Conservation (phyloP, 2,797 vertebrate species). For the Chanos chanos region DNA sequence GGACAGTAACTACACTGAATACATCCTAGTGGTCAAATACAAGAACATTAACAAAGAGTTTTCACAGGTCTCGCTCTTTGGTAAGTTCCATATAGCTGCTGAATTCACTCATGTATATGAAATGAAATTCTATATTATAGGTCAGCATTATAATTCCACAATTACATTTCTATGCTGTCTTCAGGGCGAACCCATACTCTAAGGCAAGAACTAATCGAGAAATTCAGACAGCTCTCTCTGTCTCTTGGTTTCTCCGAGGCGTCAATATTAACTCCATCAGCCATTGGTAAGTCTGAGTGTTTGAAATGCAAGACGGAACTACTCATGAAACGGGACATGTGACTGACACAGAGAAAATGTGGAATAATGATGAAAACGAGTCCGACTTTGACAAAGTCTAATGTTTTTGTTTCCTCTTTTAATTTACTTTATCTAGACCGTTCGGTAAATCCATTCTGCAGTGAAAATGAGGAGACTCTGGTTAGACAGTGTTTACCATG, state of each 20-base stretch:
- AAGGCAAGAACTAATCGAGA: constrained; percentile 27
- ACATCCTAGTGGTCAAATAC: constrained; percentile 45
- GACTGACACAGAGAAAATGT: constrained; percentile 11
- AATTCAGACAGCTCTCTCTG: constrained; percentile 32
- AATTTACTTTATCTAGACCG: too few relatives aligned
- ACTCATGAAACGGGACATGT: not conserved
- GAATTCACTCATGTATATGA: not conserved
- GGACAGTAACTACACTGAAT: constrained; percentile 50
- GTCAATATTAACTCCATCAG: constrained; percentile 23
- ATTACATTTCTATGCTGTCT: not conserved
- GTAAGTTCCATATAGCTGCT: too few relatives aligned
- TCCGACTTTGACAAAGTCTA: too few relatives aligned
- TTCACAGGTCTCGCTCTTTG: constrained; percentile 47
- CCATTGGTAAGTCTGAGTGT: constrained; percentile 25
- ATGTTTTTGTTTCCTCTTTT: too few relatives aligned
- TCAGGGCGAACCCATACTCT: constrained; percentile 31
- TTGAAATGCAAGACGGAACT: not conserved
- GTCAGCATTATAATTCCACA: not conserved
- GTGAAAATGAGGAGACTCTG: too few relatives aligned
- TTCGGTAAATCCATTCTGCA: too few relatives aligned
- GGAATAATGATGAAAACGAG: too few relatives aligned
- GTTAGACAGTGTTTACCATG: too few relatives aligned
- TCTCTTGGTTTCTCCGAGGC: constrained; percentile 42
- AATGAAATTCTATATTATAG: not conserved
- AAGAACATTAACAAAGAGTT: constrained; percentile 39